Evolutionary conservation across 2,888 invertebrate genomes (phyloP), one percentile per base, ranked within the genome.

Genomic region (Limenitis camilla): DNA sequence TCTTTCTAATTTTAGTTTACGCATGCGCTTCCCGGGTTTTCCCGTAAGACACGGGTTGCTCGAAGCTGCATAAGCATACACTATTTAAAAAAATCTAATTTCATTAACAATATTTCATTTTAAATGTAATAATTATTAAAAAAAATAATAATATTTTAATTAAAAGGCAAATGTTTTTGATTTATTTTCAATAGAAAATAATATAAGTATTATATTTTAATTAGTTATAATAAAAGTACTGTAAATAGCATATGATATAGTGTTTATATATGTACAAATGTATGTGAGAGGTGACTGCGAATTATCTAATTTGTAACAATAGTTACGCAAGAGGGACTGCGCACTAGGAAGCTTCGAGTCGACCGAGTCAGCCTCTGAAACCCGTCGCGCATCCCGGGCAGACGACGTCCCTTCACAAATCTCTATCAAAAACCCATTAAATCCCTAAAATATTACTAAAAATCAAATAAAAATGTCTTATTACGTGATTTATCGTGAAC

Each of bases 261-360:
- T 9, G 5, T 27, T 7, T 32, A 32, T 30, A 33, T 41, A 10
- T 5, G 28, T 47, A 39, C 46, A 43, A 31, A 36, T 41, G 55
- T 42, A 32, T 5, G 8, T 33, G 10, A 9, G 35, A 40, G 45
- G 40, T 39, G 40, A 48, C 48, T 36, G 55, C 48, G 59, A 61
- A 63, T 65, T 65, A 62, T 68, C 67, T 63, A 72, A 72, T 72
- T 71, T 69, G 64, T 62, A 72, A 76, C 74, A 76, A 76, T 78
- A 78, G 84, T 86, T 86, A 86, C 85, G 86, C 86, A 86, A 86
- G 84, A 81, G 83, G 78, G 78, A 76, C 75, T 73, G 67, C 61
- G 70, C 74, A 73, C 57, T 82, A 81, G 65, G 83, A 63, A 79
- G 82, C 83, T 84, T 79, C 86, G 71, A 83, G 71, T 69, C 72